Conservation (phyloP, 2,113 vertebrate genomes). For the Chaetops frenatus region DNA sequence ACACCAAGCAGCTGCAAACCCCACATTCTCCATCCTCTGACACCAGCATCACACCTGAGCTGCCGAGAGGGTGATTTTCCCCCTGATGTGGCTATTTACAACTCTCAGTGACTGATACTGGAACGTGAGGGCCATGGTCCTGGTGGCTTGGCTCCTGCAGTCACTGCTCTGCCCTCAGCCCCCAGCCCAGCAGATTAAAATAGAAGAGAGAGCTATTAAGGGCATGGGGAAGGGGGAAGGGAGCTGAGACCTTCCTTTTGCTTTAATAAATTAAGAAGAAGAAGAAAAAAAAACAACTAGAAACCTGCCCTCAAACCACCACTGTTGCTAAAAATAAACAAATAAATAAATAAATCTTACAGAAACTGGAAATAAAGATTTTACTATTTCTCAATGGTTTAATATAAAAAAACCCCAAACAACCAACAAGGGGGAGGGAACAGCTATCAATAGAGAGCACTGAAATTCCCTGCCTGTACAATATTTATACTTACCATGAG, state of each 20-base stretch:
- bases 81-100: neutral
- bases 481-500: neutral
- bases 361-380: conserved; percentile 66
- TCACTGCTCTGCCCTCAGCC: conserved; percentile 60
- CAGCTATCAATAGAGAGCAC: neutral
- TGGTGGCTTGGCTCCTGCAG: conserved; percentile 47
- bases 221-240: conserved; percentile 62
- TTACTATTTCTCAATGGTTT: conserved; percentile 54
- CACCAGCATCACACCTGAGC: neutral
- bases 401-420: neutral
- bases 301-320: neutral
- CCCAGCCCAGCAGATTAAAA: conserved; percentile 66
- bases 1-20: neutral
- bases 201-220: conserved; percentile 71
- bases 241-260: conserved; percentile 44
- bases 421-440: neutral
- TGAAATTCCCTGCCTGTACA: neutral
- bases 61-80: neutral
- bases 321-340: neutral
- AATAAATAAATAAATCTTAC: neutral
- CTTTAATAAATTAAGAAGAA: neutral
- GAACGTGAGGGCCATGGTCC: neutral
- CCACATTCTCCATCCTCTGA: neutral
- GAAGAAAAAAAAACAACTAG: neutral
- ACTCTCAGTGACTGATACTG: neutral